A percentile compares a stretch with the other conserved stretches of the same genome.
Evolutionary conservation across 2,113 vertebrate species (phyloP).

Genomic region (Rhinolophus sinicus): DNA sequence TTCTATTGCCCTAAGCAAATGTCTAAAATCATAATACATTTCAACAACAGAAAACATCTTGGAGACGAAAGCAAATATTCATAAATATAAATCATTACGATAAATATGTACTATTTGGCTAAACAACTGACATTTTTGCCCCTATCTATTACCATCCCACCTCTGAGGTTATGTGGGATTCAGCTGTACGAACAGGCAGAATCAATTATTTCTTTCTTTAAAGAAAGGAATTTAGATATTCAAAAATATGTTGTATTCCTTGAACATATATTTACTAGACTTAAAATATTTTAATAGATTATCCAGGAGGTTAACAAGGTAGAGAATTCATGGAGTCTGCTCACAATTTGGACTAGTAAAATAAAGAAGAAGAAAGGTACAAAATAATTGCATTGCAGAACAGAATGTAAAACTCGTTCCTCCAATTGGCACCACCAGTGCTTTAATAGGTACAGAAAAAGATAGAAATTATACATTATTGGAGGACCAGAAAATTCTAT

Average conservation of each 20-base stretch:
- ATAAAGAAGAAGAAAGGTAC: background rate
- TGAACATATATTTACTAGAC: background rate
- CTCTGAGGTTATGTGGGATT: background rate
- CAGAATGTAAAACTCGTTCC: constrained; percentile 13
- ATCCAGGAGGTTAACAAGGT: background rate
- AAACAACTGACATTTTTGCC: background rate
- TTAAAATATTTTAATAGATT: background rate
- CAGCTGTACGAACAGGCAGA: background rate
- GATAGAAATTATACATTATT: background rate
- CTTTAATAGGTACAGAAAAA: background rate
- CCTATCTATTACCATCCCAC: background rate
- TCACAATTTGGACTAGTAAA: background rate
- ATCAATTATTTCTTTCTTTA: background rate
- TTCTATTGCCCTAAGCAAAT: background rate
- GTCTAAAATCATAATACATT: background rate
- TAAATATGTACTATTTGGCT: background rate
- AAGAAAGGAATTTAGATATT: background rate
- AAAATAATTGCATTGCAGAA: background rate
- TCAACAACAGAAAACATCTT: background rate
- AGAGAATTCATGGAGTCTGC: background rate
- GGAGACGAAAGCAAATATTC: background rate
- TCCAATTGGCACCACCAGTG: background rate
- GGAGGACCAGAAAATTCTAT: background rate
- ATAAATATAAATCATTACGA: background rate
- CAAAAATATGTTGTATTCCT: background rate